phyloP scores from a whole-genome alignment of 2,888 invertebrate genomes.

The Eristalinus aeneus region DNA sequence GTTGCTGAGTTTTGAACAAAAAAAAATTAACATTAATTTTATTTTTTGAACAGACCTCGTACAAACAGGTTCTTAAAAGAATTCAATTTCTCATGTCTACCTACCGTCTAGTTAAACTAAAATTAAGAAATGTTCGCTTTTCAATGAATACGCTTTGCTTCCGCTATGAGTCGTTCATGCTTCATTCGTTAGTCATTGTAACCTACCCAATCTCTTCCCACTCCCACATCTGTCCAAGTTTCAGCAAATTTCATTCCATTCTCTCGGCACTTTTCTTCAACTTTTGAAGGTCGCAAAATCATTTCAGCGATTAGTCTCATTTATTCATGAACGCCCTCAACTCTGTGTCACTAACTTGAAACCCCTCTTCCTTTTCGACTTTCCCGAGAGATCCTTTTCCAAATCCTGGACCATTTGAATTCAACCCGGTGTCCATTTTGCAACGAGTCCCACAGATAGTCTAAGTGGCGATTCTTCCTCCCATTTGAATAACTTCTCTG shows the following conservation, averaged over 20 bases:
- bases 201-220: too few relatives aligned
- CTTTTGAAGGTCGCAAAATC: background rate
- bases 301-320: background rate
- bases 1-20: too few relatives aligned
- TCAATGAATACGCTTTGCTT: too few relatives aligned
- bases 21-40: too few relatives aligned
- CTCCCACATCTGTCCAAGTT: too few relatives aligned
- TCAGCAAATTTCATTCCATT: background rate
- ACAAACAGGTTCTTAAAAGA: too few relatives aligned
- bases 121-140: too few relatives aligned
- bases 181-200: too few relatives aligned
- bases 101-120: too few relatives aligned
- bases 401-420: slow-evolving; percentile 9
- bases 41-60: too few relatives aligned
- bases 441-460: background rate
- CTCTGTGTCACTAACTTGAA: background rate
- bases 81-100: too few relatives aligned
- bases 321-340: background rate
- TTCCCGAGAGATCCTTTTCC: background rate
- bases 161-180: too few relatives aligned
- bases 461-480: background rate
- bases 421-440: slow-evolving; percentile 4
- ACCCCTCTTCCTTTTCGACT: background rate
- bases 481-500: slow-evolving; percentile 13
- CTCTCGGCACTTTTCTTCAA: background rate